Percentiles rank a stretch among this genome's conserved stretches.
Evolutionary conservation across 2,888 invertebrate species (phyloP).

Genomic region (Glaucopsyche alexis): DNA sequence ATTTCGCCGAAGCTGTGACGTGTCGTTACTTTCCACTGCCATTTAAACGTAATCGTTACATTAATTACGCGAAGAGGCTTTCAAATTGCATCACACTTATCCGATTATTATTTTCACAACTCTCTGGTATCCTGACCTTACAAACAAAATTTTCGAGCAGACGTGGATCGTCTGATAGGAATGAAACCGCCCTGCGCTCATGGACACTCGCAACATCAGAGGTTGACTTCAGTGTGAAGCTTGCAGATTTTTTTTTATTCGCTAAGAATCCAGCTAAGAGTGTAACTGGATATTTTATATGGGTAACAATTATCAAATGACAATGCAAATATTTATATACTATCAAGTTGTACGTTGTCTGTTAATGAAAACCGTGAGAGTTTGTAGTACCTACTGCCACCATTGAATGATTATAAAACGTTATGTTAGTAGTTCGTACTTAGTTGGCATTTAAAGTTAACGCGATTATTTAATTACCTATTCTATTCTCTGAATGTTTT

Average conservation of each 20-base stretch:
- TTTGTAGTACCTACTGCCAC: neutral
- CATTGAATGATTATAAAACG: neutral
- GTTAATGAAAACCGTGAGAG: constrained; percentile 3
- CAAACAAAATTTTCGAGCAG: too few relatives aligned
- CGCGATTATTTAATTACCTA: constrained; percentile 9
- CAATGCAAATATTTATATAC: neutral
- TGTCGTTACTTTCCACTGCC: neutral
- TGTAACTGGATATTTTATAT: too few relatives aligned
- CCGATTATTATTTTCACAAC: neutral
- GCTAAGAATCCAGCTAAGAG: too few relatives aligned
- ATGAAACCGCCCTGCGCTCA: too few relatives aligned
- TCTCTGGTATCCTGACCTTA: too few relatives aligned
- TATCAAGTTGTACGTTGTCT: neutral
- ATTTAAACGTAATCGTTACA: constrained; percentile 8
- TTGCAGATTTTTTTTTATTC: too few relatives aligned
- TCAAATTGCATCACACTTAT: constrained; percentile 11
- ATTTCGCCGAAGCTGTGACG: neutral
- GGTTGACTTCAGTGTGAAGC: too few relatives aligned
- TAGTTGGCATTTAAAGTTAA: neutral
- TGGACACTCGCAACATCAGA: too few relatives aligned
- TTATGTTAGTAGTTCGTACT: neutral
- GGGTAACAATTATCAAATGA: neutral
- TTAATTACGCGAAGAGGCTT: constrained; percentile 9
- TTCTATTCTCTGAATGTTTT: constrained; percentile 4
- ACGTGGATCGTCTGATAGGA: too few relatives aligned